Evolutionary conservation across 2,113 vertebrate species (phyloP), one percentile per base, ranked within the genome.

Genomic region (Notarius lentiginosus): DNA sequence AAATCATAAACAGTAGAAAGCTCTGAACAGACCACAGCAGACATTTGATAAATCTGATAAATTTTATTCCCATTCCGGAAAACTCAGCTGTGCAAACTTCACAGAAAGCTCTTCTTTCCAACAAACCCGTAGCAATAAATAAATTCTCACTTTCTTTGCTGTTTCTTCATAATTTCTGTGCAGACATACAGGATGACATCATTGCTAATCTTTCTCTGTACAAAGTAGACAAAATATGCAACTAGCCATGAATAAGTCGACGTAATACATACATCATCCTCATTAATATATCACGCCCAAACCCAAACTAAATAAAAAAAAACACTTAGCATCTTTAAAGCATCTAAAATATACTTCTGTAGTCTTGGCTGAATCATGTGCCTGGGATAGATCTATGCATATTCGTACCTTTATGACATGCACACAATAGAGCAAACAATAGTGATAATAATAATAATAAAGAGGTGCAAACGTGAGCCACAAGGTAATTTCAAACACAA

Each of bases 111-210:
- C 61, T 83, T 65, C 77, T 10, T 51, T 75, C 75, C 75, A 61
- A 41, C 27, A 82, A 77, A 60, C 49, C 68, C 63, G 22, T 51
- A 66, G 58, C 34, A 85, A 88, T 86, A 88, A 89, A 89, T 79
- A 80, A 89, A 87, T 4, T 75, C 72, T 41, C 77, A 81, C n/a
- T 30, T 77, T 85, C 70, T 87, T 77, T 83, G 58, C 77, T 76
- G 51, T 68, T 85, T 79, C 84, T 79, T 58, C 55, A 55, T 70
- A 41, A 70, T 77, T 58, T 85, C 86, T 83, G 77, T 85, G 68
- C 76, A 24, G 22, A 47, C 14, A 72, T 83, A 89, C 86, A 89
- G 63, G 77, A 89, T 88, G 89, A 88, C 89, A 88, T 88, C 86
- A 75, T 86, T 75, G 72, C 53, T 73, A 63, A 84, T 84, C 82